Percentiles rank a stretch among this genome's conserved stretches.
Evolutionary conservation across 1,140 invertebrate genomes (phyloP).

Genomic region (Brachionus manjavacas): DNA sequence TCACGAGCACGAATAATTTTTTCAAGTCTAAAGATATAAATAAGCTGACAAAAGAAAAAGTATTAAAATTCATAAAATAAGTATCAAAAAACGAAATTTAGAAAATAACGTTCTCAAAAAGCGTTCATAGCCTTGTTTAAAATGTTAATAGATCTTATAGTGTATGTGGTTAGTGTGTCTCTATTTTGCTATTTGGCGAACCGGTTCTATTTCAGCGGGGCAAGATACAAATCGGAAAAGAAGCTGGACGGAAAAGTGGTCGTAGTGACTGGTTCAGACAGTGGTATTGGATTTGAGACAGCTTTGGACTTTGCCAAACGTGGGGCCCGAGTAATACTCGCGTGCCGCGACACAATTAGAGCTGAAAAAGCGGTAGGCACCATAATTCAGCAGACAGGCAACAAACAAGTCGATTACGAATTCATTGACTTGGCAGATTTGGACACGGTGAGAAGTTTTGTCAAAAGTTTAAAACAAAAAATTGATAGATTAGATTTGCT

Average conservation of each 20-base stretch:
- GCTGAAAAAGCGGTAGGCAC: not conserved
- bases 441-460: slow-evolving; percentile 38
- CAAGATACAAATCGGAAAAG: not conserved
- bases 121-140: slow-evolving; percentile 28
- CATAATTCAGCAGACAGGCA: not conserved
- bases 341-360: slow-evolving; percentile 11
- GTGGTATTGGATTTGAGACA: slow-evolving; percentile 43
- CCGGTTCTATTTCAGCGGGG: slow-evolving; percentile 19
- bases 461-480: slow-evolving; percentile 45
- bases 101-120: not conserved
- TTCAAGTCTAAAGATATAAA: not conserved
- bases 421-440: slow-evolving; percentile 42
- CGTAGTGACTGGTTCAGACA: slow-evolving; percentile 43
- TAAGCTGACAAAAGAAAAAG: not conserved
- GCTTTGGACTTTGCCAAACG: slow-evolving; percentile 29
- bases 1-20: slow-evolving; percentile 21
- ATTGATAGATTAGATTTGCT: slow-evolving; percentile 49
- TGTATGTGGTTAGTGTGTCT: not conserved
- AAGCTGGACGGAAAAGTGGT: slow-evolving; percentile 24
- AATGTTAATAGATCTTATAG: not conserved
- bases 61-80: not conserved
- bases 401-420: not conserved
- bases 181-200: slow-evolving; percentile 18
- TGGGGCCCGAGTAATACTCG: slow-evolving; percentile 35
- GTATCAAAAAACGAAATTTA: not conserved